Evolutionary conservation across 2,888 invertebrate species (phyloP).

Genomic region (Anticlea derivata): DNA sequence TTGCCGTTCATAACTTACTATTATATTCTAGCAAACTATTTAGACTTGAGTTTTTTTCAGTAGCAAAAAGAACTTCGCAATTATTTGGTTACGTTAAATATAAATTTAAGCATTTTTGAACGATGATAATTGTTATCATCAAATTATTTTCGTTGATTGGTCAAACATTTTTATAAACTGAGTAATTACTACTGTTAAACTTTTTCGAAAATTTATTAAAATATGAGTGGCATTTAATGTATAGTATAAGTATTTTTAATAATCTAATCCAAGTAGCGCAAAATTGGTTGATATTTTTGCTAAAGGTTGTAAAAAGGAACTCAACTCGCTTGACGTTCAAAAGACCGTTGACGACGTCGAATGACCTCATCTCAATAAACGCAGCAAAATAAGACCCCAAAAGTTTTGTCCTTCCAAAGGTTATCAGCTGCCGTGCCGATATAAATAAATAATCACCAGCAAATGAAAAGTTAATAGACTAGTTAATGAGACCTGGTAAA

Average conservation of each 20-base stretch:
- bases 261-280: not conserved
- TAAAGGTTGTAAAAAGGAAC: conserved; percentile 46
- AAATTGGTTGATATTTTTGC: not conserved
- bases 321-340: conserved; percentile 53
- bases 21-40: not conserved
- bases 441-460: conserved; percentile 78
- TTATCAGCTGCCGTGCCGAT: conserved; percentile 77
- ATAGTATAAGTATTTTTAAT: too few relatives aligned
- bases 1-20: conserved; percentile 22
- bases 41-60: too few relatives aligned
- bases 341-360: conserved; percentile 48
- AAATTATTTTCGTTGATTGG: too few relatives aligned
- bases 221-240: too few relatives aligned
- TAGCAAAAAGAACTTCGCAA: too few relatives aligned
- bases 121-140: too few relatives aligned
- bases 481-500: conserved; percentile 44
- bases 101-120: too few relatives aligned
- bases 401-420: conserved; percentile 50
- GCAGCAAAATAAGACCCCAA: conserved; percentile 53
- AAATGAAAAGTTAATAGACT: conserved; percentile 77
- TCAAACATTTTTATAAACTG: too few relatives aligned
- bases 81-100: too few relatives aligned
- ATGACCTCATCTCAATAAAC: conserved; percentile 49
- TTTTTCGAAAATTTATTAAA: too few relatives aligned
- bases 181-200: too few relatives aligned